These are phyloP conservation scores for Mallateleia sp. DNA, from an alignment of 2,888 invertebrate genomes.

Conservation along the genomic window DNA sequence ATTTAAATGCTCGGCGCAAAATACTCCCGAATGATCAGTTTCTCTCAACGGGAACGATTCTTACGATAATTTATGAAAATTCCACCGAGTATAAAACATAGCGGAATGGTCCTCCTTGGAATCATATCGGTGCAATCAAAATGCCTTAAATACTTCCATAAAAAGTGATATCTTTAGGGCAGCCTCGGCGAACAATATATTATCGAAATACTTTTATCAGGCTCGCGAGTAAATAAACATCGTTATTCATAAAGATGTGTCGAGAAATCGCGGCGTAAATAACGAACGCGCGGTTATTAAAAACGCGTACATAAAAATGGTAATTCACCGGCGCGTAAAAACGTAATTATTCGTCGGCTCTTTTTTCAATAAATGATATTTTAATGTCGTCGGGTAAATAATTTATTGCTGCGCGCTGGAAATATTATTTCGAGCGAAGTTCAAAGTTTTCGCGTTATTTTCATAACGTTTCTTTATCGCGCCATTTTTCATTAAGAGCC, in stretches of 20 bases:
- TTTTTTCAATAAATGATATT: slow-evolving; percentile 31
- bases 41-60: too few relatives aligned
- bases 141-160: slow-evolving; percentile 44
- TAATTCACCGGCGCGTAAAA: slow-evolving; percentile 40
- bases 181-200: background rate
- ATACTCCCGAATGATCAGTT: too few relatives aligned
- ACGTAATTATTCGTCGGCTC: slow-evolving; percentile 27
- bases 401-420: slow-evolving; percentile 46
- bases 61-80: too few relatives aligned
- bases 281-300: slow-evolving; percentile 39
- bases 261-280: slow-evolving; percentile 50
- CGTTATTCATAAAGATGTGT: slow-evolving; percentile 40
- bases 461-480: slow-evolving; percentile 33
- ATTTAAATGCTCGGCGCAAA: too few relatives aligned
- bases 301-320: slow-evolving; percentile 52
- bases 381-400: slow-evolving; percentile 56
- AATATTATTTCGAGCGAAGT: slow-evolving; percentile 39
- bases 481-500: slow-evolving; percentile 63
- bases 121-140: too few relatives aligned
- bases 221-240: slow-evolving; percentile 32
- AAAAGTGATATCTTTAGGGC: slow-evolving; percentile 18
- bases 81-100: too few relatives aligned
- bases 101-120: too few relatives aligned
- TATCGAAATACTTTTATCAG: slow-evolving; percentile 11
- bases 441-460: slow-evolving; percentile 53